Percentiles rank a stretch among this genome's conserved stretches.
Evolutionary conservation across 1,140 invertebrate species (phyloP).

Genomic region (Heliconius hewitsoni): DNA sequence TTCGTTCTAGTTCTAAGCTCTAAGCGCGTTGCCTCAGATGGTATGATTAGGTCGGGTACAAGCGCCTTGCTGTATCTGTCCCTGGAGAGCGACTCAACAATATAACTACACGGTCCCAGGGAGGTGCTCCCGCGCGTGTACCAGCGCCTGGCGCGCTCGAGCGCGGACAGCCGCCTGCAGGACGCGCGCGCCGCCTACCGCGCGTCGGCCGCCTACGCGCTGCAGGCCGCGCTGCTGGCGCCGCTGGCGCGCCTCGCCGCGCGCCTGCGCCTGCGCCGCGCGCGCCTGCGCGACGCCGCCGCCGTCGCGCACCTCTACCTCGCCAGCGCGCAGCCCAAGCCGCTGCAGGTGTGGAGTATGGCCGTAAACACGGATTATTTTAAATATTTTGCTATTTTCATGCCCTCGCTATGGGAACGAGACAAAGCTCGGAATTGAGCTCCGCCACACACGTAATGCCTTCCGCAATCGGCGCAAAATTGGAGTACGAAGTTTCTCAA

Average conservation of each 20-base stretch:
- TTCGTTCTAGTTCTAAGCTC: too few relatives aligned
- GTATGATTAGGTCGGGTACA: too few relatives aligned
- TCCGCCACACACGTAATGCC: too few relatives aligned
- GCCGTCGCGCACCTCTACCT: constrained; percentile 80
- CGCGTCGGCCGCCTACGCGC: constrained; percentile 82
- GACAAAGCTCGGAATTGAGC: too few relatives aligned
- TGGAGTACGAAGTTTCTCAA: too few relatives aligned
- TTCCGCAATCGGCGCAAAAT: too few relatives aligned
- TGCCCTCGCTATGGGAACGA: too few relatives aligned
- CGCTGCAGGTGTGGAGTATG: constrained; percentile 81
- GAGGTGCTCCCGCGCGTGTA: constrained; percentile 84
- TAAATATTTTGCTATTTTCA: too few relatives aligned
- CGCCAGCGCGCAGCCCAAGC: constrained; percentile 82
- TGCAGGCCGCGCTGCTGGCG: constrained; percentile 83
- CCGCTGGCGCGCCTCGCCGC: constrained; percentile 78
- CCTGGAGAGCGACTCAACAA: too few relatives aligned
- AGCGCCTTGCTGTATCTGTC: too few relatives aligned
- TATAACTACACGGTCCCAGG: constrained; percentile 61
- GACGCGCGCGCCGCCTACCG: constrained; percentile 82
- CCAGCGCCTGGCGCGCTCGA: constrained; percentile 79
- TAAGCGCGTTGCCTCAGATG: too few relatives aligned
- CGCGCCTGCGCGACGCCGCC: constrained; percentile 77
- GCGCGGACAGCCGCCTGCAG: constrained; percentile 83
- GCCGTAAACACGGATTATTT: too few relatives aligned
- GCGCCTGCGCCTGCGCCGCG: constrained; percentile 80